Conservation (phyloP, 2,797 vertebrate genomes). For the Alosa sapidissima region DNA sequence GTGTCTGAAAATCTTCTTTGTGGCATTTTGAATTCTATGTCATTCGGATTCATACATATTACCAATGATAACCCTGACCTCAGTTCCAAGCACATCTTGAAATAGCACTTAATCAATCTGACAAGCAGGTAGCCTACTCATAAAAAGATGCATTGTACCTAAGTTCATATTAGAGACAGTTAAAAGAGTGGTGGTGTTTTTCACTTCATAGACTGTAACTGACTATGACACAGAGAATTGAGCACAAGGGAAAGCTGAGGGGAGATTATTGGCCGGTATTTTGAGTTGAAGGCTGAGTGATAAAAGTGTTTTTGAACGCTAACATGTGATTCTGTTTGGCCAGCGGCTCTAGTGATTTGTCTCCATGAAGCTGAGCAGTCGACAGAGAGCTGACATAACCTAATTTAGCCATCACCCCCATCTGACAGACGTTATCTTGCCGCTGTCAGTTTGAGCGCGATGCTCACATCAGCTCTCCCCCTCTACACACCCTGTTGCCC, state of each 20-base stretch:
- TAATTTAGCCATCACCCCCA: slow-evolving; percentile 8
- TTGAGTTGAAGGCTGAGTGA: not conserved
- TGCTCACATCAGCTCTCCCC: not conserved
- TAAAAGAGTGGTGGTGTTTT: not conserved
- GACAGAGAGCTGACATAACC: slow-evolving; percentile 24
- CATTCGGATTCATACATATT: not conserved
- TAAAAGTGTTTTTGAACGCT: not conserved
- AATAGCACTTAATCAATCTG: too few relatives aligned
- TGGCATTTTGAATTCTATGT: too few relatives aligned
- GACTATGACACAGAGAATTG: not conserved
- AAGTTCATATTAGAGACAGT: not conserved
- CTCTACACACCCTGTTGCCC: not conserved
- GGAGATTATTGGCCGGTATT: not conserved
- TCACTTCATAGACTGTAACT: not conserved
- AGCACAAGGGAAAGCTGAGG: not conserved
- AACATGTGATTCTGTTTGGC: not conserved
- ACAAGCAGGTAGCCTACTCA: too few relatives aligned
- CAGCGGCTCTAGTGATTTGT: not conserved
- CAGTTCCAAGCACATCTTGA: not conserved
- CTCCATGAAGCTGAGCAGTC: not conserved
- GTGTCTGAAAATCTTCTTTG: not conserved
- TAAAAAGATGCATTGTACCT: not conserved
- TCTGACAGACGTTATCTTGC: not conserved
- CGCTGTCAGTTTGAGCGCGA: slow-evolving; percentile 1
- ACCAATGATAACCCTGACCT: not conserved